A percentile compares a stretch with the other conserved stretches of the same genome.
Conservation (phyloP, 2,888 invertebrate species). For the Gisinianus flammeolus region DNA sequence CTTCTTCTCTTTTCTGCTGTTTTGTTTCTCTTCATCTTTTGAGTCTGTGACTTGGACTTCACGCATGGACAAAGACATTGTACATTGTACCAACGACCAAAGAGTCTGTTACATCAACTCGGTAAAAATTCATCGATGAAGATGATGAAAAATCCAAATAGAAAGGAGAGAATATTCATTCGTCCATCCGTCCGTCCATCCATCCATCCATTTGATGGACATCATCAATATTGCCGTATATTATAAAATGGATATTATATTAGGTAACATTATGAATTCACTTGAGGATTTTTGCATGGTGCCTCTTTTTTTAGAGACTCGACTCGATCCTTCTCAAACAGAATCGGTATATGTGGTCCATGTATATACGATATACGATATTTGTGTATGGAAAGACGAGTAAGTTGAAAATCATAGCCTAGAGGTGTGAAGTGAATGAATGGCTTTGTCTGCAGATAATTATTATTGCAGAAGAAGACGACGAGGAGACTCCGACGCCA, state of each 20-base stretch:
- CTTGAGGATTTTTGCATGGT: neutral
- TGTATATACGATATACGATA: neutral
- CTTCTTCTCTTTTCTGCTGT: neutral
- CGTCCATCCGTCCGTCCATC: neutral
- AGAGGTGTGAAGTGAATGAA: slow-evolving; percentile 33
- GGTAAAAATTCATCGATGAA: neutral
- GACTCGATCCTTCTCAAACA: neutral
- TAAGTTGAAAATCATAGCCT: slow-evolving; percentile 29
- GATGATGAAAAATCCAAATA: neutral
- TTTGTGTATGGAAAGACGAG: neutral
- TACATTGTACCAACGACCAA: too few relatives aligned
- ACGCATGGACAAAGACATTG: slow-evolving; percentile 3
- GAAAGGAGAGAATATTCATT: neutral
- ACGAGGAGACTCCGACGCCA: slow-evolving; percentile 50
- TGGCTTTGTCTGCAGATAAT: slow-evolving; percentile 40
- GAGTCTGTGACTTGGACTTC: neutral
- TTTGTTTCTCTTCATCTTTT: neutral
- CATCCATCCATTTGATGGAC: neutral
- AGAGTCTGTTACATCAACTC: too few relatives aligned
- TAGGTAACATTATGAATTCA: neutral
- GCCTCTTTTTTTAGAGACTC: too few relatives aligned
- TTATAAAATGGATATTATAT: neutral
- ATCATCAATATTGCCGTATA: neutral
- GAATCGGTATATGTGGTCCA: too few relatives aligned
- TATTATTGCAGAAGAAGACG: slow-evolving; percentile 38